Percentiles rank a stretch among this genome's conserved stretches.
phyloP scores from a whole-genome alignment of 2,113 vertebrate species.

The Cranoglanis bouderius region DNA sequence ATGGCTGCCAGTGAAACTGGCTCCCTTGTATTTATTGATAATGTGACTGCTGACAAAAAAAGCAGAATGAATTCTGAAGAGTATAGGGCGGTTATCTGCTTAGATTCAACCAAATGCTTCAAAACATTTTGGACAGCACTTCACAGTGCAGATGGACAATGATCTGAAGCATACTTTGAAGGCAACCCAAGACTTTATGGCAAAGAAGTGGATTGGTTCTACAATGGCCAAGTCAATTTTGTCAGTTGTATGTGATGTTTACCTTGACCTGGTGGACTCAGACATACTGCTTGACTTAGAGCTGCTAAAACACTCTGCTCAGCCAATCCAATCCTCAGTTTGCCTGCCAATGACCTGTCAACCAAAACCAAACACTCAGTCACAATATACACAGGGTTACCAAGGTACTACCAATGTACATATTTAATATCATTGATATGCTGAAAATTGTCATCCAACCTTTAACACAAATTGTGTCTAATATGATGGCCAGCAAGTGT shows the following conservation, averaged over 20 bases:
- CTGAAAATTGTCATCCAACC: not conserved
- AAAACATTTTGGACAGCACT: not conserved
- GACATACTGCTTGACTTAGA: conserved; percentile 81
- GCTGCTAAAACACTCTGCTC: conserved; percentile 85
- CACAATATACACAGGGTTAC: not conserved
- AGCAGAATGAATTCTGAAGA: not conserved
- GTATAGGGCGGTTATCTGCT: not conserved
- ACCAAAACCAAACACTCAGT: conserved; percentile 51
- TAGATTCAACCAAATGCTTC: not conserved
- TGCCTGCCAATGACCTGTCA: conserved; percentile 85
- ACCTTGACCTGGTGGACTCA: conserved; percentile 87
- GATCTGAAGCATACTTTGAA: not conserved
- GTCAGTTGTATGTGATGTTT: not conserved
- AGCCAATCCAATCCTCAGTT: conserved; percentile 86
- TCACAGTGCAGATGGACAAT: not conserved
- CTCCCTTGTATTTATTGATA: not conserved
- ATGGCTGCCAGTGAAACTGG: not conserved
- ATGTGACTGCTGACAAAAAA: no score
- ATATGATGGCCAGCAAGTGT: not conserved
- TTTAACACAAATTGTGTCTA: not conserved
- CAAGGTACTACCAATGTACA: not conserved
- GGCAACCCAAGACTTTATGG: not conserved
- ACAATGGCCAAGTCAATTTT: not conserved
- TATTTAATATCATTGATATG: not conserved
- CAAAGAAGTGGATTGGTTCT: not conserved